Base-by-base conservation (phyloP, 2,797 vertebrate species). In the Danio jaintianensis region DNA sequence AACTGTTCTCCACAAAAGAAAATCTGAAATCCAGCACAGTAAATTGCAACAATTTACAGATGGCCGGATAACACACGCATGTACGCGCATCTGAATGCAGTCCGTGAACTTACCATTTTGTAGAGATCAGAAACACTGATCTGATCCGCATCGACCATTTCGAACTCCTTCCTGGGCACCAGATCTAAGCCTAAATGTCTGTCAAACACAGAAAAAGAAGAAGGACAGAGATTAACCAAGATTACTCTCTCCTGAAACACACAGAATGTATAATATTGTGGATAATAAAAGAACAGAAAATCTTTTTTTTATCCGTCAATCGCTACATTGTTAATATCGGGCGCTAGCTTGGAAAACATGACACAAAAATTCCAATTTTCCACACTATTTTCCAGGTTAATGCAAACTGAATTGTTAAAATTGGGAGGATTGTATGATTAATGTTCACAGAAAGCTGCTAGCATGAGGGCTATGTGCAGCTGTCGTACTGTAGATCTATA, bases 101-200 rank as follows among this genome's bases (percentile, higher is more conserved):
- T 50, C 38, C 12, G 0, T 86, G 42, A 8, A 88, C 94, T 93
- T 93, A 99, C 98, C 97, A 99, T 96, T 94, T 99, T 99, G 92
- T 99, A 98, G 70, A 99, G 95, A 86, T 99, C 98, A 42, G 98
- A 98, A 83, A 99, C 93, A 71, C 98, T 99, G 93, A 99, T 98
- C 89, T 98, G 96, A 89, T 99, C 98, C 4, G 96, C 95, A 89
- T 99, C 98, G 90, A 98, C 97, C 89, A 98, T 97, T 91, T 99
- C 97, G 90, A 99, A 99, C 89, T 99, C 98, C 88, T 98, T 99
- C 75, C 98, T 96, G 82, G 98, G 98, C 82, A 99, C 97, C 75
- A 99, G 95, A 90, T 99, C 98, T 85, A 99, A 90, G 79, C 97
- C 98, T 82, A 99, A 93, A 90, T 99, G 98, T 82, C 98, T 99